phyloP scores from a whole-genome alignment of 2,797 vertebrate genomes.

The Onychomys torridus region DNA sequence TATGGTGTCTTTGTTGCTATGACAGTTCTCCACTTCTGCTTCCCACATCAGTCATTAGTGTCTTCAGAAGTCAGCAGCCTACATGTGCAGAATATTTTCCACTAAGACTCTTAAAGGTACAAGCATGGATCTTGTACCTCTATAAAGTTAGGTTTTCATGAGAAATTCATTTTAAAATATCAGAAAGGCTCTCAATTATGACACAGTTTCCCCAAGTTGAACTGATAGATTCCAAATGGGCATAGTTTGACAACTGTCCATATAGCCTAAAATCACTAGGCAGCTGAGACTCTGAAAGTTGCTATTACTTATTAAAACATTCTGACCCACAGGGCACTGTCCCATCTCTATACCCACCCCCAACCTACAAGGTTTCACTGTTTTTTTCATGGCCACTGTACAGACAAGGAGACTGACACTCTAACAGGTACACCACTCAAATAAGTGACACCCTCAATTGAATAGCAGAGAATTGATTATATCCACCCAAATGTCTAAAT shows the following conservation, averaged over 20 bases:
- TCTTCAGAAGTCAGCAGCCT: background rate
- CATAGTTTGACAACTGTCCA: background rate
- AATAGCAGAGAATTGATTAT: background rate
- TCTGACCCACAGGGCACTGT: background rate
- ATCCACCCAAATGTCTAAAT: background rate
- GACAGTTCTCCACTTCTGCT: background rate
- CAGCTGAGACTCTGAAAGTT: background rate
- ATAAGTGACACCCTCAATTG: background rate
- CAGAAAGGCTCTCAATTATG: background rate
- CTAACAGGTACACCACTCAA: background rate
- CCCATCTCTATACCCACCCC: background rate
- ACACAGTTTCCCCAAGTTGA: background rate
- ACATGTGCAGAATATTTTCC: background rate
- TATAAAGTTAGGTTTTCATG: background rate
- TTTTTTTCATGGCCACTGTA: background rate
- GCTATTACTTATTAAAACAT: background rate
- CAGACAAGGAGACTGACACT: background rate
- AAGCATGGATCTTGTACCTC: background rate
- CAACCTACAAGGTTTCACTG: background rate
- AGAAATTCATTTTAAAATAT: background rate
- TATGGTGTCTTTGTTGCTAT: background rate
- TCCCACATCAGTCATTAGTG: background rate
- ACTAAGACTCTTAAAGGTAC: background rate
- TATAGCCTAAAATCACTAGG: background rate
- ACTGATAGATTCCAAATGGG: background rate